A percentile compares a stretch with the other conserved stretches of the same genome.
Conservation (phyloP, 35 echinoderm and acorn worm species). For the Patiria miniata region DNA sequence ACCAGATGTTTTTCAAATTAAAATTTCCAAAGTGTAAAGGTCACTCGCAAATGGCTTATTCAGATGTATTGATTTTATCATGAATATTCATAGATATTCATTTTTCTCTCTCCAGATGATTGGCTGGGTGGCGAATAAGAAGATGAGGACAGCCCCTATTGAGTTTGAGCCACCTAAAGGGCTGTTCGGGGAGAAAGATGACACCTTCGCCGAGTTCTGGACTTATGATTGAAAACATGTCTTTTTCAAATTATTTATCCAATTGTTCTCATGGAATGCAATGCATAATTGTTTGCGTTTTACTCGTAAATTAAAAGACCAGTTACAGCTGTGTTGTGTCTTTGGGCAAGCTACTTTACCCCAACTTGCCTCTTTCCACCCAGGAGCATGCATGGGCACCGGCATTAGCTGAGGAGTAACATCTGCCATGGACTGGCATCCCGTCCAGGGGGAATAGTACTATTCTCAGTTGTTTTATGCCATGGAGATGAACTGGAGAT, state of each 20-base stretch:
- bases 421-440: too few relatives aligned
- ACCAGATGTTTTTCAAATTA: neutral
- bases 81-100: slow-evolving; percentile 32
- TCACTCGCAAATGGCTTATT: too few relatives aligned
- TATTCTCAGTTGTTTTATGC: too few relatives aligned
- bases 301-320: too few relatives aligned
- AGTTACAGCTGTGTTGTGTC: too few relatives aligned
- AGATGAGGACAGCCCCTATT: slow-evolving; percentile 77
- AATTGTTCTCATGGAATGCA: neutral
- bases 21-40: too few relatives aligned
- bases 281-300: neutral
- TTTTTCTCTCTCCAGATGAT: slow-evolving; percentile 59
- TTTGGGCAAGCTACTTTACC: too few relatives aligned
- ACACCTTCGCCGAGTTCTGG: slow-evolving; percentile 69
- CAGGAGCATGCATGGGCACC: too few relatives aligned
- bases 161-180: slow-evolving; percentile 83
- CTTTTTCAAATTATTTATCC: neutral
- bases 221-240: slow-evolving; percentile 19
- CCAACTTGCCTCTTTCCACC: too few relatives aligned
- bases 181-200: slow-evolving; percentile 74
- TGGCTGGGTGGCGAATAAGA: slow-evolving; percentile 74
- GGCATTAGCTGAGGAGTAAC: too few relatives aligned
- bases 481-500: too few relatives aligned
- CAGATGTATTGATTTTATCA: neutral
- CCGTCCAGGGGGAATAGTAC: too few relatives aligned